These are phyloP conservation scores for Megaceryle alcyon DNA, from an alignment of 2,797 vertebrate species.

Conservation along the genomic window DNA sequence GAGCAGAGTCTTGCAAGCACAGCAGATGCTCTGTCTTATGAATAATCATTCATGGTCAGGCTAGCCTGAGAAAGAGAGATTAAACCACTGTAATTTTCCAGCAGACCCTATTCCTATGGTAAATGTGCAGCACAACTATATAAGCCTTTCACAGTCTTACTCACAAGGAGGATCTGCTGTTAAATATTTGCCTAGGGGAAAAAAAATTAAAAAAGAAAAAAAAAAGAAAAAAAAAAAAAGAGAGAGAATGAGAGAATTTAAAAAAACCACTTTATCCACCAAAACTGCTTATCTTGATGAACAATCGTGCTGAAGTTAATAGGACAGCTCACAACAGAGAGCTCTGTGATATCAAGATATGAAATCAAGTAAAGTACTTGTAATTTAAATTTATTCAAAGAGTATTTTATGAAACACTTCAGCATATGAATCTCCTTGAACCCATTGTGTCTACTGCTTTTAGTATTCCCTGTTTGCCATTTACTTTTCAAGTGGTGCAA, in stretches of 20 bases:
- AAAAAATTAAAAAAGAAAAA: no score
- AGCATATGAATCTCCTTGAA: slow-evolving; percentile 29
- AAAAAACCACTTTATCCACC: neutral
- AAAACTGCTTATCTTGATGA: slow-evolving; percentile 51
- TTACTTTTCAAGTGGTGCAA: slow-evolving; percentile 24
- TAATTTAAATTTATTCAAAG: slow-evolving; percentile 60
- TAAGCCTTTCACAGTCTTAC: neutral
- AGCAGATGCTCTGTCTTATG: neutral
- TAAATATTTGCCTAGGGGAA: neutral
- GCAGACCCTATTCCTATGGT: neutral
- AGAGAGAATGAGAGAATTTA: neutral
- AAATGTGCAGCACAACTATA: neutral
- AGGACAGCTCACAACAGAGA: slow-evolving; percentile 28
- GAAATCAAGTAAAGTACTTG: slow-evolving; percentile 44
- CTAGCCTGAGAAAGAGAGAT: neutral
- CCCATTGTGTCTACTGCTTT: slow-evolving; percentile 40
- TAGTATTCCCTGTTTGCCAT: slow-evolving; percentile 29
- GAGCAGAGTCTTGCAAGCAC: neutral
- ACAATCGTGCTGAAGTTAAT: slow-evolving; percentile 31
- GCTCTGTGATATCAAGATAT: slow-evolving; percentile 47
- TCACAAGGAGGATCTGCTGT: neutral
- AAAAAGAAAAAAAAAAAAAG: no score
- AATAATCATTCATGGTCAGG: neutral
- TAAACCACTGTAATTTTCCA: neutral
- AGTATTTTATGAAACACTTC: slow-evolving; percentile 58